Percentiles rank a stretch among this genome's conserved stretches.
phyloP scores from a whole-genome alignment of 2,113 vertebrate species.

The Apaloderma vittatum region DNA sequence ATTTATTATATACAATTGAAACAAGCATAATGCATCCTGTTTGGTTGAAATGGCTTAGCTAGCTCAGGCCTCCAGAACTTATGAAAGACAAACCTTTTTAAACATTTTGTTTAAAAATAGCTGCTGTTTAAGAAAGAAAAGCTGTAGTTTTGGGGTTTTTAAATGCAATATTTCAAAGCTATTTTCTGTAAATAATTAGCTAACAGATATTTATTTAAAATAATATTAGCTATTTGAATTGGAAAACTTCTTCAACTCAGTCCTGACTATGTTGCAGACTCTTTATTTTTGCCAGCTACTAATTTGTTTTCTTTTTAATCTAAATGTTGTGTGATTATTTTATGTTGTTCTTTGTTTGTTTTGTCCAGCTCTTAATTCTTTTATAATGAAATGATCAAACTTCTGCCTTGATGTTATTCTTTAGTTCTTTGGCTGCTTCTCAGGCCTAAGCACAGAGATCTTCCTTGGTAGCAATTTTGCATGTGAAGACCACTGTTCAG shows the following conservation, averaged over 20 bases:
- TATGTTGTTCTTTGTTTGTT: background rate
- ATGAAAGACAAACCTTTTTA: background rate
- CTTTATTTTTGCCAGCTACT: background rate
- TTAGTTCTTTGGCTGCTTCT: background rate
- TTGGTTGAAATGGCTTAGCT: background rate
- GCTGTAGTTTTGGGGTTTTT: fast-evolving
- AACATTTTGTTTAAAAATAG: background rate
- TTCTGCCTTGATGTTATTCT: background rate
- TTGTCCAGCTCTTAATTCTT: background rate
- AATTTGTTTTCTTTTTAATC: background rate
- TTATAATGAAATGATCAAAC: background rate
- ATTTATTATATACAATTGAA: background rate
- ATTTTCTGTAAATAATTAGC: background rate
- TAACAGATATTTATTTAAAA: background rate
- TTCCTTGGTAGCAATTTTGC: background rate
- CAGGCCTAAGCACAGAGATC: background rate
- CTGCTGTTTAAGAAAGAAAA: background rate
- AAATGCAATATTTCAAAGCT: background rate
- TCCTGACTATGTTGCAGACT: background rate
- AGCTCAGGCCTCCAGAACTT: background rate
- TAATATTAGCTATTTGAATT: background rate
- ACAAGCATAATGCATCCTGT: background rate
- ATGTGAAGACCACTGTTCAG: background rate
- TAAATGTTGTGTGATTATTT: background rate
- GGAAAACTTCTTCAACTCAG: background rate